Conservation (phyloP, 1,140 invertebrate genomes). For the Solenopsis invicta region DNA sequence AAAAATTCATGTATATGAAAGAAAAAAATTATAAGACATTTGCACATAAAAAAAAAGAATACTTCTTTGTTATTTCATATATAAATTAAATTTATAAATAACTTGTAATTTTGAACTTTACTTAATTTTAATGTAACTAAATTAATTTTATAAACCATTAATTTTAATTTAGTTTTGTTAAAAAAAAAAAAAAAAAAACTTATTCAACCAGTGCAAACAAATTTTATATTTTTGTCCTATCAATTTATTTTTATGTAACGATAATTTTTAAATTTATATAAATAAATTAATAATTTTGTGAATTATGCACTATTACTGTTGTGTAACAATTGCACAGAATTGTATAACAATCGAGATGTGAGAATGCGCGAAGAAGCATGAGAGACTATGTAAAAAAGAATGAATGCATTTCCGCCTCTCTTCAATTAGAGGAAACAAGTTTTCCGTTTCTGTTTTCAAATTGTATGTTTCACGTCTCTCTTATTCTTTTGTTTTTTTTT, state of each 20-base stretch:
- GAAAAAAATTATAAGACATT: too few relatives aligned
- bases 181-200: too few relatives aligned
- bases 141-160: too few relatives aligned
- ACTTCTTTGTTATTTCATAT: too few relatives aligned
- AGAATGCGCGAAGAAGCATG: constrained; percentile 9
- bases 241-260: neutral
- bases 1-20: too few relatives aligned
- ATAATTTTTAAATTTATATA: neutral
- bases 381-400: constrained; percentile 7
- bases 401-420: neutral
- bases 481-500: neutral
- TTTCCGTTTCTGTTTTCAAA: neutral
- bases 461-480: neutral
- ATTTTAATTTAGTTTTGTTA: too few relatives aligned
- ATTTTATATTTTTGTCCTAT: neutral
- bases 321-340: too few relatives aligned
- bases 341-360: neutral
- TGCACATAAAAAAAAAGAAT: too few relatives aligned
- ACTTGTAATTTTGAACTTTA: too few relatives aligned
- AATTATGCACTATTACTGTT: neutral
- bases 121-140: too few relatives aligned
- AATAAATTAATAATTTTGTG: neutral
- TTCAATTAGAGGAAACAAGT: neutral
- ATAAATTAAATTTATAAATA: too few relatives aligned
- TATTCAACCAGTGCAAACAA: too few relatives aligned